These are phyloP conservation scores for Drosophila varians DNA, from an alignment of 1,140 invertebrate species.

Conservation along the genomic window DNA sequence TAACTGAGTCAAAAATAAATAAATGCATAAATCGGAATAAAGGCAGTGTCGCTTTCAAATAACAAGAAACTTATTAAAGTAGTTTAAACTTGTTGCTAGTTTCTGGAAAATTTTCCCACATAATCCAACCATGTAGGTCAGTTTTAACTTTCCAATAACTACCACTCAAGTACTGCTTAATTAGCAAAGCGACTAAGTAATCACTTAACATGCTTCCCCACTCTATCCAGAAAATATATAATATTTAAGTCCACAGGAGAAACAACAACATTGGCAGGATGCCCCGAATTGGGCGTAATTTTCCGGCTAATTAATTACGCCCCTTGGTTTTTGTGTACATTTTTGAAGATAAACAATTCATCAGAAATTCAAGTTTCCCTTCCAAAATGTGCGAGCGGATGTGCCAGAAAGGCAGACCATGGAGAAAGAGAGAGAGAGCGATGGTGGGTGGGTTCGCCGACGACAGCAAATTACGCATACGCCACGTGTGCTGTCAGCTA, in stretches of 20 bases:
- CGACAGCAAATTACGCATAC: conserved; percentile 73
- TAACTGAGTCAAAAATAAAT: no score
- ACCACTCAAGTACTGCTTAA: conserved; percentile 57
- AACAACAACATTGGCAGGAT: conserved; percentile 20
- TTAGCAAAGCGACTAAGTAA: conserved; percentile 68
- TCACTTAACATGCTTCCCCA: conserved; percentile 43
- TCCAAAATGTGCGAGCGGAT: conserved; percentile 5
- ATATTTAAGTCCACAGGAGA: conserved; percentile 33
- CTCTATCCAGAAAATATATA: conserved; percentile 41
- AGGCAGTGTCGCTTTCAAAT: not conserved
- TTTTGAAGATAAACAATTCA: conserved; percentile 80
- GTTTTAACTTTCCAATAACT: not conserved
- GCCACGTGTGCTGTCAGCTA: conserved; percentile 78
- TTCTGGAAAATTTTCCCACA: conserved; percentile 12
- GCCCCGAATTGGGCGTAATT: conserved; percentile 26
- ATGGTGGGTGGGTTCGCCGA: conserved; percentile 24
- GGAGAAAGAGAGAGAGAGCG: not conserved
- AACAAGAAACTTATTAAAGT: no score
- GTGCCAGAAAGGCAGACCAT: not conserved
- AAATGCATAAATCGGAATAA: not conserved
- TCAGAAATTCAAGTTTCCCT: conserved; percentile 67
- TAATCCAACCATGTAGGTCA: conserved; percentile 25
- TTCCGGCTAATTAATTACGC: conserved; percentile 75
- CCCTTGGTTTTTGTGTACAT: conserved; percentile 62
- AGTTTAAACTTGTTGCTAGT: conserved; percentile 26